Conservation (phyloP, 2,113 vertebrate genomes). For the Naja naja region DNA sequence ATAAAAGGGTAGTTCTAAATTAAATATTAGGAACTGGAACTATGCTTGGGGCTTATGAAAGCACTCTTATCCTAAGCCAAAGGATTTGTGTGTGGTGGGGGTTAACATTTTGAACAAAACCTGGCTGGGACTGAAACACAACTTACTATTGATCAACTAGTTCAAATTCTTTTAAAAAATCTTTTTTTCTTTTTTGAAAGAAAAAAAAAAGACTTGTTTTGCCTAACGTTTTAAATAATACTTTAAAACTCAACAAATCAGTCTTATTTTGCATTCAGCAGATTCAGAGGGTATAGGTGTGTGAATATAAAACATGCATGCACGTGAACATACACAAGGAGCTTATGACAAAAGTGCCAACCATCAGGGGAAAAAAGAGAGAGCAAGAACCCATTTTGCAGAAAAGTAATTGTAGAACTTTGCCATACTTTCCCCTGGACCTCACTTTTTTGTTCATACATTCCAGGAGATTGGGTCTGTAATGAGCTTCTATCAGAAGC, state of each 20-base stretch:
- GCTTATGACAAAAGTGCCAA: neutral
- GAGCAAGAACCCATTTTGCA: neutral
- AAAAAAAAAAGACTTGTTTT: neutral
- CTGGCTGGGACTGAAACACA: neutral
- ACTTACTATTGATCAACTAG: neutral
- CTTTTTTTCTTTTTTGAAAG: neutral
- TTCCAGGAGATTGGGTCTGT: neutral
- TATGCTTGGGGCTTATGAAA: neutral
- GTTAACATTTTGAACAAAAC: neutral
- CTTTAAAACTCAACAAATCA: neutral
- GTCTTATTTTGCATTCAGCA: neutral
- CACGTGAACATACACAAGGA: neutral
- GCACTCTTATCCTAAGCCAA: neutral
- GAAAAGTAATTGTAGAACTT: neutral
- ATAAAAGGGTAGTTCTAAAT: neutral
- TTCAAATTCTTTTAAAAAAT: neutral
- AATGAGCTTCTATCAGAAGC: too few species aligned
- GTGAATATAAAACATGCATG: neutral
- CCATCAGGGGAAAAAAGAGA: neutral
- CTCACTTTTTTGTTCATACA: neutral
- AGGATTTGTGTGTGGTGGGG: too few species aligned
- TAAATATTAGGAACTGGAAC: neutral
- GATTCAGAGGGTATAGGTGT: neutral
- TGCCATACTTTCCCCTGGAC: neutral
- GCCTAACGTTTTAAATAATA: neutral